Evolutionary conservation across 2,113 vertebrate genomes (phyloP).

Genomic region (Actenoides lindsayi): DNA sequence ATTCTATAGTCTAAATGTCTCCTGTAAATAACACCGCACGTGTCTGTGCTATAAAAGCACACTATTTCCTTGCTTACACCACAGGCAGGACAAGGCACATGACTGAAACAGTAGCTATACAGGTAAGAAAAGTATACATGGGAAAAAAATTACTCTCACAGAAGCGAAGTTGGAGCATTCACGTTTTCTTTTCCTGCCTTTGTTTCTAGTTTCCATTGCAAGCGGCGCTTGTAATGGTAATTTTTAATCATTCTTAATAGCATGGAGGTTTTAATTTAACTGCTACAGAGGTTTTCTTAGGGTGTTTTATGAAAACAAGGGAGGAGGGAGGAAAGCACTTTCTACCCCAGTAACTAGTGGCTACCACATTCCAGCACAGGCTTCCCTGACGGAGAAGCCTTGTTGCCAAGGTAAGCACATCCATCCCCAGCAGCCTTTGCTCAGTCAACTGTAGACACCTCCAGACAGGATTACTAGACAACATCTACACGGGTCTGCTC

Average conservation of each 20-base stretch:
- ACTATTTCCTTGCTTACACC: background rate
- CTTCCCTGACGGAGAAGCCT: background rate
- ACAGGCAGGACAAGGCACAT: background rate
- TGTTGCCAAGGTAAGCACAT: background rate
- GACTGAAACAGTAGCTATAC: background rate
- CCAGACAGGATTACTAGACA: slow-evolving; percentile 19
- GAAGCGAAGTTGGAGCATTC: background rate
- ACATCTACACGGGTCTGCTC: background rate
- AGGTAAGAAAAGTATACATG: background rate
- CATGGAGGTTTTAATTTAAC: background rate
- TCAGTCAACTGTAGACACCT: background rate
- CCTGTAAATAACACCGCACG: background rate
- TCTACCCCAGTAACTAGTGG: background rate
- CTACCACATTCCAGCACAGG: background rate
- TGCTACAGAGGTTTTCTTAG: background rate
- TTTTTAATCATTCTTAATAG: background rate
- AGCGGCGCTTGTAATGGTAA: background rate
- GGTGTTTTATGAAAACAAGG: background rate
- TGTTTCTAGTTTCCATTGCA: background rate
- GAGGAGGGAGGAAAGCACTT: background rate
- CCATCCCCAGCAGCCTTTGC: background rate
- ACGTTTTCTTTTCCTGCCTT: background rate
- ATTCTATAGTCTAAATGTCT: background rate
- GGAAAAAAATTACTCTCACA: background rate
- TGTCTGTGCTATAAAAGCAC: background rate